These are phyloP conservation scores for Philhelius pedissequus DNA, from an alignment of 2,888 invertebrate species.

Conservation along the genomic window DNA sequence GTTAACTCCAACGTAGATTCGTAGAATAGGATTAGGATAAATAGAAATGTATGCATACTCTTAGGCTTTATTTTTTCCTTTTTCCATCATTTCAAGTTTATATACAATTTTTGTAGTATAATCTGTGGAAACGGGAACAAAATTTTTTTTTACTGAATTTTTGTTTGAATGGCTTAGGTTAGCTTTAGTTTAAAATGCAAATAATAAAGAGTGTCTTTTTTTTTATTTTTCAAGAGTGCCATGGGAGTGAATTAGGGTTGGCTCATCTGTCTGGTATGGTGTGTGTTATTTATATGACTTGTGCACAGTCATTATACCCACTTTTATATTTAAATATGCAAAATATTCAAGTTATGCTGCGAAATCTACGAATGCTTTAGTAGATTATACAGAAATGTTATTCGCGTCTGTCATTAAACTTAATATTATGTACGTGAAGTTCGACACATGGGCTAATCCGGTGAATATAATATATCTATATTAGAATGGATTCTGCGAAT, in stretches of 20 bases:
- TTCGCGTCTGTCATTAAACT: neutral
- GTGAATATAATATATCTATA: neutral
- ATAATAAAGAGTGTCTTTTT: neutral
- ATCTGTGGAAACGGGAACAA: neutral
- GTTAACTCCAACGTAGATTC: neutral
- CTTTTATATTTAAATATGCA: neutral
- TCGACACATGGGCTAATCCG: neutral
- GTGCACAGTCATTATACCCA: too few relatives aligned
- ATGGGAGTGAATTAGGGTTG: neutral
- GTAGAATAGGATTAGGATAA: neutral
- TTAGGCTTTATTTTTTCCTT: neutral
- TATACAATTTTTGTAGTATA: neutral
- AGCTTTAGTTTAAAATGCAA: neutral
- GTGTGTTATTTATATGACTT: neutral
- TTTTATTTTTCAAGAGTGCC: neutral
- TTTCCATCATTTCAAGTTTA: neutral
- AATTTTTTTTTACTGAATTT: neutral
- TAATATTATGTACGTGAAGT: too few relatives aligned
- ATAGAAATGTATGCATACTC: neutral
- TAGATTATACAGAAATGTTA: neutral
- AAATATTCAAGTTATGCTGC: neutral
- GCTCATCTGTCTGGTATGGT: neutral
- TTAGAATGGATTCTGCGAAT: too few relatives aligned
- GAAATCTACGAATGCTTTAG: neutral
- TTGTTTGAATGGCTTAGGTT: neutral